Evolutionary conservation across 1,140 invertebrate genomes (phyloP), one percentile per base, ranked within the genome.

Genomic region (Rhopalosiphum padi): DNA sequence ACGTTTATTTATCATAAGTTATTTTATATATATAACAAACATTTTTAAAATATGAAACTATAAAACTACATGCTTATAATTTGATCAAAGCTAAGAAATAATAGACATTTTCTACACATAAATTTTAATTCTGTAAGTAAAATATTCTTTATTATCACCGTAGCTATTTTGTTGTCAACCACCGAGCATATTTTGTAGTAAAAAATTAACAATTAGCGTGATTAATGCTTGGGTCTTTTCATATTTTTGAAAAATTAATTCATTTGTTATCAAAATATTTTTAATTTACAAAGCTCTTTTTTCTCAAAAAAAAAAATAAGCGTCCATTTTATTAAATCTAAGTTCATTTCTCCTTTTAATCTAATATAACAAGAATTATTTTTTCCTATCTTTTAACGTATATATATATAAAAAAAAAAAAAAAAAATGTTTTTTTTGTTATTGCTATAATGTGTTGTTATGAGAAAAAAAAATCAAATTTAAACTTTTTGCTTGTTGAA

Each of bases 211-310:
- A 87, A 88, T 53, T 88, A 51, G 46, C 51, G n/a, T 88, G 46
- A 88, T 37, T 53, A 88, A 88, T 51, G 23, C 22, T 35, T 22
- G 87, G 87, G 46, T 87, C 46, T n/a, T 25, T 30, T 48, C 30
- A 87, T 25, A 35, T 88, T 53, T 51, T 88, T 88, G 9, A 88
- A 88, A 88, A 53, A 88, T 88, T n/a, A 35, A 35, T 88, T 35
- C 7, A 53, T 88, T 88, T 88, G 11, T 87, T 87, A 87, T n/a
- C 25, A 48, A 35, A 87, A 87, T 21, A 15, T 48, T 41, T 85
- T 25, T 41, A 85, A 51, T 87, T 87, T n/a, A 87, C 30, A 21
- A 51, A 87, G 43, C 18, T 88, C 8, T 88, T 51, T 51, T 53
- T 88, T n/a, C 46, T 51, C n/a, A 25, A 88, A 53, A 86, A 88